Conservation (phyloP, 1,140 invertebrate genomes). For the Ooceraea biroi region DNA sequence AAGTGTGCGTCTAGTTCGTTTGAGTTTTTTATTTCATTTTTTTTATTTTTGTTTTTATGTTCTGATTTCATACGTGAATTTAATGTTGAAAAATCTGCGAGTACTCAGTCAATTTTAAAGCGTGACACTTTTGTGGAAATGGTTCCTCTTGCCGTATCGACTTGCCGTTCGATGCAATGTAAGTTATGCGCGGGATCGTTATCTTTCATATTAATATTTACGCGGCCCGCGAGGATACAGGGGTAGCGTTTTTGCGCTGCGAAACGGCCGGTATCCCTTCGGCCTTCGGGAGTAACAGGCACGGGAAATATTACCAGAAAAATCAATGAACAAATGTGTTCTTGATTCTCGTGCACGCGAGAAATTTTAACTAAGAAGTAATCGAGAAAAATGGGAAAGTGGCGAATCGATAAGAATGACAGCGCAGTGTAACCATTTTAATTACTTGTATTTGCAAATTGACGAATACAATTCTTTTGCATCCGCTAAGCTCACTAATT, state of each 20-base stretch:
- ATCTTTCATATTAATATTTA: conserved; percentile 72
- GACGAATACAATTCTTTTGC: too few species aligned
- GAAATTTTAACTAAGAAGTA: conserved; percentile 4
- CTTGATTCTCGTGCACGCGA: conserved; percentile 2
- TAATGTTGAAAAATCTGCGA: background rate
- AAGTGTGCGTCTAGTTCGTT: background rate
- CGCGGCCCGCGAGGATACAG: conserved; percentile 67
- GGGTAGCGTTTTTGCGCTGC: conserved; percentile 57
- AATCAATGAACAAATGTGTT: conserved; percentile 27
- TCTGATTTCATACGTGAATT: too few species aligned
- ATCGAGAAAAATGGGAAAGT: background rate
- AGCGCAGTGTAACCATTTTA: background rate
- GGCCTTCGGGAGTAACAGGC: conserved; percentile 59
- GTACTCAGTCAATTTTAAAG: background rate
- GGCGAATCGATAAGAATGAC: background rate
- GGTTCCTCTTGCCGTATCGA: conserved; percentile 6
- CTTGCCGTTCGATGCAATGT: conserved; percentile 48
- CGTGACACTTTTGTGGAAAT: background rate
- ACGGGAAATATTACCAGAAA: conserved; percentile 34
- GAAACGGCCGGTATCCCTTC: conserved; percentile 25
- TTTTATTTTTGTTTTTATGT: too few species aligned
- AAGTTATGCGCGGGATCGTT: conserved; percentile 30
- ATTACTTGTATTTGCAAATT: background rate
- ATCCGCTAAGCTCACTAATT: too few species aligned
- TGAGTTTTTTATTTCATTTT: too few species aligned